Percentiles rank a stretch among this genome's conserved stretches.
phyloP scores from a whole-genome alignment of 2,888 invertebrate genomes.

The Alcis repandata region DNA sequence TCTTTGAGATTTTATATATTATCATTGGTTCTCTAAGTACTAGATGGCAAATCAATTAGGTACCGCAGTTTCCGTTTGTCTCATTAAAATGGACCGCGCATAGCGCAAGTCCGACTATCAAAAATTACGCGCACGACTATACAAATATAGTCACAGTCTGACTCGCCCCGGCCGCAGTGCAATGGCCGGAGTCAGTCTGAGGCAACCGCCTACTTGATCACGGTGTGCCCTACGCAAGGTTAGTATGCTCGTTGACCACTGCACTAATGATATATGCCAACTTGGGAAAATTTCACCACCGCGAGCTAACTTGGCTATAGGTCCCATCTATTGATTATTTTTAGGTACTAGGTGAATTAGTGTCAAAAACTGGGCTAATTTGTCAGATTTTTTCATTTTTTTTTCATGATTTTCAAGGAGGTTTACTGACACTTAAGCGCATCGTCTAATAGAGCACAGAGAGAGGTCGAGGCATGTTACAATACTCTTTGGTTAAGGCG shows the following conservation, averaged over 20 bases:
- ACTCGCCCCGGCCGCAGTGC: slow-evolving; percentile 88
- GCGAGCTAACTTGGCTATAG: slow-evolving; percentile 62
- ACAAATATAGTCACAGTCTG: slow-evolving; percentile 87
- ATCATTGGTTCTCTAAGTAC: too few species aligned
- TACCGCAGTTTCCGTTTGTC: neutral
- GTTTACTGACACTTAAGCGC: too few species aligned
- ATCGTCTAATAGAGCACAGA: too few species aligned
- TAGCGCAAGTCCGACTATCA: slow-evolving; percentile 88
- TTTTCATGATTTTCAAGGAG: neutral
- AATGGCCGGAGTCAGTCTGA: slow-evolving; percentile 89
- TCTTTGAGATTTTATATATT: too few species aligned
- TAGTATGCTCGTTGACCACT: slow-evolving; percentile 77
- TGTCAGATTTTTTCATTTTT: neutral
- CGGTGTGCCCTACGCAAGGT: slow-evolving; percentile 91
- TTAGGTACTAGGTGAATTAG: slow-evolving; percentile 28
- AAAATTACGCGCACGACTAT: slow-evolving; percentile 88
- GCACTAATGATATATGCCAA: slow-evolving; percentile 48
- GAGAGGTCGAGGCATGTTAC: too few species aligned
- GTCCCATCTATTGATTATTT: slow-evolving; percentile 72
- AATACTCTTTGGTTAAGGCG: too few species aligned
- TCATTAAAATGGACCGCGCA: slow-evolving; percentile 84
- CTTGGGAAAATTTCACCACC: slow-evolving; percentile 61
- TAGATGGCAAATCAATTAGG: too few species aligned
- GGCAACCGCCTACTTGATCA: slow-evolving; percentile 90
- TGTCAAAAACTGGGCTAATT: neutral